Conservation (phyloP, 2,888 invertebrate species). For the Eurytoma californica region DNA sequence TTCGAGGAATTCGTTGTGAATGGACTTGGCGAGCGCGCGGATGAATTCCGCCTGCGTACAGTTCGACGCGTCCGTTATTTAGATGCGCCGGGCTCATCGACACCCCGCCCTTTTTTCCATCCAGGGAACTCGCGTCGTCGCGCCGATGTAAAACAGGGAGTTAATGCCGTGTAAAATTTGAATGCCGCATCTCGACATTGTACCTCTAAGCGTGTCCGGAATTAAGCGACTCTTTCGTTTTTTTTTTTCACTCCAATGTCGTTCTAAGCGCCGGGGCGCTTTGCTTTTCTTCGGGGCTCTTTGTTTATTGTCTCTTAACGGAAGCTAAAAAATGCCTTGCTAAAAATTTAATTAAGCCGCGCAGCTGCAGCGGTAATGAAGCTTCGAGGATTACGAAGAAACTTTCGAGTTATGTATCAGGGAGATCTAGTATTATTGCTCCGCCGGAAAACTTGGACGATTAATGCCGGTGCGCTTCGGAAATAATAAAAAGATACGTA, state of each 20-base stretch:
- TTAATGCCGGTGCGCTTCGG: conserved; percentile 25
- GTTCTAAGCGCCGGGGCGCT: not conserved
- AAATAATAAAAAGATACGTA: conserved; percentile 8
- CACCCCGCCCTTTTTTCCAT: not conserved
- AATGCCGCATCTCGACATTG: conserved; percentile 25
- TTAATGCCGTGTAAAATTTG: conserved; percentile 32
- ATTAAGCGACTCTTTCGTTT: conserved; percentile 5
- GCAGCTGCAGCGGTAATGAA: conserved; percentile 18
- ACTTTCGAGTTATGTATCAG: conserved; percentile 45
- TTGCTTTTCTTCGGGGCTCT: not conserved
- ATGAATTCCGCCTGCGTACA: conserved; percentile 51
- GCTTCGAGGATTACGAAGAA: conserved; percentile 33
- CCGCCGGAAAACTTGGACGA: conserved; percentile 33
- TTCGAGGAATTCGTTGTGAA: conserved; percentile 43
- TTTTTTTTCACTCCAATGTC: not conserved
- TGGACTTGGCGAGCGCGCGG: conserved; percentile 27
- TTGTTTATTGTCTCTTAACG: not conserved
- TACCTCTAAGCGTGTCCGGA: not conserved
- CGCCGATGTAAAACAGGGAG: conserved; percentile 28
- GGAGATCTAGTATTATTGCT: conserved; percentile 38
- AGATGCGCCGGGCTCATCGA: conserved; percentile 40
- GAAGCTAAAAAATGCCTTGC: not conserved
- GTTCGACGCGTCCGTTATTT: conserved; percentile 50
- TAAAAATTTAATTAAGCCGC: conserved; percentile 19
- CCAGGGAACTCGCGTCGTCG: not conserved